Conservation (phyloP, 2,888 invertebrate genomes). For the Microplitis manilae region DNA sequence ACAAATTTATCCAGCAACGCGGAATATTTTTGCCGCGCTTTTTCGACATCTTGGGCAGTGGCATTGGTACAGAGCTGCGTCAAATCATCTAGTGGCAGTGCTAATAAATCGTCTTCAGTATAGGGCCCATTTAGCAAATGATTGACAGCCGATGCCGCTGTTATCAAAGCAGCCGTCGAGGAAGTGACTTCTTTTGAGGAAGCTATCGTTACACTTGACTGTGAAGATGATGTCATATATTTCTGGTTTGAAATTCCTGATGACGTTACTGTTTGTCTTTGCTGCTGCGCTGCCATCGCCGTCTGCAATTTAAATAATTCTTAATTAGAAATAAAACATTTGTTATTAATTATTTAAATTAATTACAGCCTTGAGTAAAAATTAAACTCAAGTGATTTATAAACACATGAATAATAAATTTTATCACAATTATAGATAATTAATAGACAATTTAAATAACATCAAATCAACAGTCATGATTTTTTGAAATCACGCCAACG, state of each 20-base stretch:
- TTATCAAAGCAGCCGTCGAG: constrained; percentile 66
- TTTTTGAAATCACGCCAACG: too few species aligned
- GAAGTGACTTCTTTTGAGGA: constrained; percentile 79
- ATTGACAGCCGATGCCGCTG: constrained; percentile 74
- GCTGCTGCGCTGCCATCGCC: constrained; percentile 79
- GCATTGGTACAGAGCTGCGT: constrained; percentile 83
- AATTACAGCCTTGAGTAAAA: constrained; percentile 55
- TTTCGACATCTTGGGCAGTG: constrained; percentile 84
- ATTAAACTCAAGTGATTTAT: constrained; percentile 52
- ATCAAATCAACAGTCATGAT: too few species aligned
- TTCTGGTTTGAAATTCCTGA: constrained; percentile 86
- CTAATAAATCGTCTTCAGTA: constrained; percentile 80
- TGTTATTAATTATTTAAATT: background rate
- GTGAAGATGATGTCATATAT: constrained; percentile 81
- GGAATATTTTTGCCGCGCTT: constrained; percentile 87
- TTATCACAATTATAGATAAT: too few species aligned
- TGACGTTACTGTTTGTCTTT: constrained; percentile 85
- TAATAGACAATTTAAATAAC: too few species aligned
- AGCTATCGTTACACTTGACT: constrained; percentile 85
- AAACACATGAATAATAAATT: too few species aligned
- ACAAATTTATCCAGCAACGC: constrained; percentile 83
- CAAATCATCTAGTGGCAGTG: constrained; percentile 83
- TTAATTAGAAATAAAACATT: background rate
- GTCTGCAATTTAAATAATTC: constrained; percentile 62
- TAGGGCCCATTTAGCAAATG: constrained; percentile 79